phyloP scores from a whole-genome alignment of 23 tunicate species.

The Halocynthia aurantium region DNA sequence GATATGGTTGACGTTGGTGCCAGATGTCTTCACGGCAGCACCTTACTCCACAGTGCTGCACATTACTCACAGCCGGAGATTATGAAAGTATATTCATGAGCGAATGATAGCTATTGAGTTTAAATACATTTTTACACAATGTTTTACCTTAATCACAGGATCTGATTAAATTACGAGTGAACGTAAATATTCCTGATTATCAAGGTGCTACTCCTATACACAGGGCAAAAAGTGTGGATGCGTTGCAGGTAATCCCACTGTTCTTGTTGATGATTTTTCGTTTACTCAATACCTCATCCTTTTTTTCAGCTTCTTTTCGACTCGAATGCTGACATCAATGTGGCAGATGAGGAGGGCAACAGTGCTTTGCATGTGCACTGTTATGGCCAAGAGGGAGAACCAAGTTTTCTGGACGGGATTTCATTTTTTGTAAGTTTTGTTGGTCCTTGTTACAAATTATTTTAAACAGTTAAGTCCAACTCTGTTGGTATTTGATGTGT shows the following conservation, averaged over 20 bases:
- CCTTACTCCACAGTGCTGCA: slow-evolving; percentile 77
- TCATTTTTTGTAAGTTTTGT: neutral
- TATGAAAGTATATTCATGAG: slow-evolving; percentile 33
- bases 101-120: neutral
- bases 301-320: slow-evolving; percentile 51
- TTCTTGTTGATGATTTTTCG: neutral
- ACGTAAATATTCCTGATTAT: slow-evolving; percentile 69
- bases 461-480: neutral
- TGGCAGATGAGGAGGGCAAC: slow-evolving; percentile 81
- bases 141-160: slow-evolving; percentile 17
- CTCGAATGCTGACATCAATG: slow-evolving; percentile 66
- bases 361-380: slow-evolving; percentile 67
- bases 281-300: neutral
- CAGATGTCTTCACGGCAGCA: slow-evolving; percentile 73
- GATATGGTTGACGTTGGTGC: slow-evolving; percentile 78
- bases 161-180: slow-evolving; percentile 61
- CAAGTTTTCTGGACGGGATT: slow-evolving; percentile 65
- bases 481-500: neutral
- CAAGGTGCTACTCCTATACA: slow-evolving; percentile 89
- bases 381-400: slow-evolving; percentile 52
- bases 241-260: slow-evolving; percentile 25
- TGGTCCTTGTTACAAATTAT: neutral
- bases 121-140: neutral
- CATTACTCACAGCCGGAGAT: slow-evolving; percentile 54
- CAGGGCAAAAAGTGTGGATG: slow-evolving; percentile 44